These are phyloP conservation scores for Sycophila texana DNA, from an alignment of 2,888 invertebrate species.

Conservation along the genomic window DNA sequence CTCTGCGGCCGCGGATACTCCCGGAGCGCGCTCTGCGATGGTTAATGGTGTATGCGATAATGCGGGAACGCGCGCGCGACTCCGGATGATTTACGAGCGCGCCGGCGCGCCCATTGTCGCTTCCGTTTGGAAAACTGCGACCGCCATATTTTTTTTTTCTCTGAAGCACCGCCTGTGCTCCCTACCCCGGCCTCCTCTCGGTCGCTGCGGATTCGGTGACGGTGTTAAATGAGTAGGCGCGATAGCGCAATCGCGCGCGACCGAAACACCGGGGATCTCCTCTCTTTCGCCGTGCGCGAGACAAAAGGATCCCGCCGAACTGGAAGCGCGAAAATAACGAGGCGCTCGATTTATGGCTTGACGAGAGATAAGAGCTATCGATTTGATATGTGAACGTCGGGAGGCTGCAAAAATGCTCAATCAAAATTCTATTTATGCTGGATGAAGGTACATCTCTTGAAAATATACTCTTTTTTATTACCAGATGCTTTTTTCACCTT, in stretches of 20 bases:
- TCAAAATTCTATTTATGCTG: too few relatives aligned
- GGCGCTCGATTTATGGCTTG: slow-evolving; percentile 43
- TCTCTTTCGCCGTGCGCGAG: slow-evolving; percentile 3
- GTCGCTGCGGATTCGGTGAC: too few relatives aligned
- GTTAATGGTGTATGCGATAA: slow-evolving; percentile 59
- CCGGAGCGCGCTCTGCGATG: slow-evolving; percentile 34
- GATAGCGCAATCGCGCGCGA: too few relatives aligned
- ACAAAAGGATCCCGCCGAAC: slow-evolving; percentile 28
- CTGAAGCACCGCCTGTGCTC: too few relatives aligned
- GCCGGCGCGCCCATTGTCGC: slow-evolving; percentile 44
- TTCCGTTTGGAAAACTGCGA: slow-evolving; percentile 50
- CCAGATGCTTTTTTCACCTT: too few relatives aligned
- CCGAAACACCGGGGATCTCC: neutral
- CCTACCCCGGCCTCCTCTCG: too few relatives aligned
- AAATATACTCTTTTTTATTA: too few relatives aligned
- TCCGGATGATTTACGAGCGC: slow-evolving; percentile 52
- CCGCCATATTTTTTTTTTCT: neutral
- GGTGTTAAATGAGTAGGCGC: too few relatives aligned
- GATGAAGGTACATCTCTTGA: too few relatives aligned
- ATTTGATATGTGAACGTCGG: too few relatives aligned
- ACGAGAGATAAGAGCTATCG: slow-evolving; percentile 33
- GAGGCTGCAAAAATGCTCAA: too few relatives aligned
- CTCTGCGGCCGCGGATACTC: neutral
- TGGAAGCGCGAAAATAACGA: slow-evolving; percentile 34
- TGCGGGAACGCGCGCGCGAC: slow-evolving; percentile 42